A percentile compares a stretch with the other conserved stretches of the same genome.
phyloP scores from a whole-genome alignment of 2,888 invertebrate species.

The Seira musarum region DNA sequence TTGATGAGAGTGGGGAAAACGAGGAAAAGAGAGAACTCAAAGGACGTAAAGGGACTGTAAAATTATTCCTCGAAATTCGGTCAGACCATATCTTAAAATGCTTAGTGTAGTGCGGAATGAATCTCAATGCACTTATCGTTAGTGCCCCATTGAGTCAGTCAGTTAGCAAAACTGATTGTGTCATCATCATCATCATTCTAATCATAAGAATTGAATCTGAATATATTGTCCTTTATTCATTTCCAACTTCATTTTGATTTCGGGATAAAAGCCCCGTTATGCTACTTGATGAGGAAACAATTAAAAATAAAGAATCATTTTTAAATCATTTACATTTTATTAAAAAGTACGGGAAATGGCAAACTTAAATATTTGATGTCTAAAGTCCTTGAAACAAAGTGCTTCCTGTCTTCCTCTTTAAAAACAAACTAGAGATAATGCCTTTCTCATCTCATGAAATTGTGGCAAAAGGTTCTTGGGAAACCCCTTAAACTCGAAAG shows the following conservation, averaged over 20 bases:
- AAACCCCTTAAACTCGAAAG: too few relatives aligned
- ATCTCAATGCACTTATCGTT: too few relatives aligned
- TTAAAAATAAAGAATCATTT: not conserved
- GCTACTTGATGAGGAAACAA: not conserved
- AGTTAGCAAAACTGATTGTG: too few relatives aligned
- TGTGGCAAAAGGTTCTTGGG: too few relatives aligned
- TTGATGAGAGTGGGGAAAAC: not conserved
- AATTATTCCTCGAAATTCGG: conserved; percentile 8
- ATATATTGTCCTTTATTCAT: not conserved
- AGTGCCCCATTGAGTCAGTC: too few relatives aligned
- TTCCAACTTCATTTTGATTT: not conserved
- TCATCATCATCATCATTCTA: not conserved
- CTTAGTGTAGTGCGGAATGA: too few relatives aligned
- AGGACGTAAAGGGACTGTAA: conserved; percentile 3
- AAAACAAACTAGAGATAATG: too few relatives aligned
- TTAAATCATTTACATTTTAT: not conserved
- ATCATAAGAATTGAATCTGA: not conserved
- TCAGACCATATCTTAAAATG: too few relatives aligned
- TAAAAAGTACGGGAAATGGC: not conserved
- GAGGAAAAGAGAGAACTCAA: conserved; percentile 13
- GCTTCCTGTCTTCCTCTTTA: too few relatives aligned
- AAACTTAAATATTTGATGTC: not conserved
- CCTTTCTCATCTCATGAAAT: too few relatives aligned
- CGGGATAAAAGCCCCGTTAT: not conserved
- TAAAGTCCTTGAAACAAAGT: too few relatives aligned